These are phyloP conservation scores for Elgaria multicarinata DNA, from an alignment of 2,113 vertebrate species.

Conservation along the genomic window DNA sequence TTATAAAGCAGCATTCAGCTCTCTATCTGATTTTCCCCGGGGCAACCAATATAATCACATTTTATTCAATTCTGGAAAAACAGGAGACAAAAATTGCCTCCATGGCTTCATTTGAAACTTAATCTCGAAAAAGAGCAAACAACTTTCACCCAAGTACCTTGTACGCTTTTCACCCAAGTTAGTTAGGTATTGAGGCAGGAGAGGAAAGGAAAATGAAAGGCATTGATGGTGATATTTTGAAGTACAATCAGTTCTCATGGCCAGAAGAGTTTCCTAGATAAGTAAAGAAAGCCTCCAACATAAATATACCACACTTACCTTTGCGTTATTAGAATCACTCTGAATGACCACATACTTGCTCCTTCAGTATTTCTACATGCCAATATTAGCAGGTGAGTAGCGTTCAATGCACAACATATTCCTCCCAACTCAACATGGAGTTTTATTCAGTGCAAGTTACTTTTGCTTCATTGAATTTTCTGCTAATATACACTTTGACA, in stretches of 20 bases:
- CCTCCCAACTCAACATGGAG: background rate
- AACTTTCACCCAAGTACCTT: background rate
- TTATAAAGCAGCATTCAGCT: background rate
- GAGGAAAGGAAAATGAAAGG: too few relatives aligned
- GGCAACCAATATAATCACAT: background rate
- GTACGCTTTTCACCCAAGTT: too few relatives aligned
- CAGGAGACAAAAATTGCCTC: background rate
- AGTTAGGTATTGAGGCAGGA: background rate
- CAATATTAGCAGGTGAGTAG: too few relatives aligned
- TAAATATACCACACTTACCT: background rate
- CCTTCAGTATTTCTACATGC: background rate
- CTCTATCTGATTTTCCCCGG: background rate
- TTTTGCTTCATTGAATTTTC: background rate
- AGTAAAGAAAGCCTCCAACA: background rate
- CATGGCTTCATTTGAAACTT: background rate
- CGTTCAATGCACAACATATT: background rate
- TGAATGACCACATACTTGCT: background rate
- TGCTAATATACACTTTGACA: background rate
- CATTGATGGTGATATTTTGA: background rate
- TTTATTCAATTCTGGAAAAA: background rate
- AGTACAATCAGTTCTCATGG: accelerated
- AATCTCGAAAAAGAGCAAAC: background rate
- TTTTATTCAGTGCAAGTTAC: background rate
- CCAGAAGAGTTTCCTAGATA: background rate
- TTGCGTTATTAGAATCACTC: background rate